phyloP scores from a whole-genome alignment of 2,797 vertebrate species.

The Hippopotamyrus pictus region DNA sequence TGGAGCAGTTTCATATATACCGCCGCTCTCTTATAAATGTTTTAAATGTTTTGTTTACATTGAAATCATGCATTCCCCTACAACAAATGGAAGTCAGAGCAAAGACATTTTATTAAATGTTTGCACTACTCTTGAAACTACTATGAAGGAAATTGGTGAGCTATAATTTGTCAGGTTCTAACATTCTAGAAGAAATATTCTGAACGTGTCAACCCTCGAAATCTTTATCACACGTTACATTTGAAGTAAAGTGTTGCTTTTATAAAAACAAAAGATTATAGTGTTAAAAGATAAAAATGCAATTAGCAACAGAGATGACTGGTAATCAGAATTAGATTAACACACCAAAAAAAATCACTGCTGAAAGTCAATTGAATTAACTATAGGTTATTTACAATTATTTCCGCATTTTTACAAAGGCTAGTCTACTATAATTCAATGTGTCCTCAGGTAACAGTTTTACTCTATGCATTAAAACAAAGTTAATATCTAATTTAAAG shows the following conservation, averaged over 20 bases:
- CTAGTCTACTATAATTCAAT: background rate
- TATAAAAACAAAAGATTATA: background rate
- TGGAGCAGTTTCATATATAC: background rate
- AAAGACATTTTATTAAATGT: background rate
- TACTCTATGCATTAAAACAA: background rate
- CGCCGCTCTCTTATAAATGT: background rate
- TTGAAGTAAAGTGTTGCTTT: background rate
- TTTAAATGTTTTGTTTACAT: background rate
- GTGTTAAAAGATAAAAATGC: background rate
- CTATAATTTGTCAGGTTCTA: background rate
- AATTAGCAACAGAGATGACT: background rate
- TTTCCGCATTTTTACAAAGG: background rate
- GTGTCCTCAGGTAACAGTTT: background rate
- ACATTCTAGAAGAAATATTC: background rate
- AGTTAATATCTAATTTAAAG: background rate
- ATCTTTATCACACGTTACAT: background rate
- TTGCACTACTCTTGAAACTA: background rate
- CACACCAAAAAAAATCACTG: background rate
- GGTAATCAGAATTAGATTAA: slow-evolving; percentile 1
- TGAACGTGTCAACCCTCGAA: background rate
- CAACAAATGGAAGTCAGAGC: background rate
- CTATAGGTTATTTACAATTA: background rate
- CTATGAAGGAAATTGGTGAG: background rate
- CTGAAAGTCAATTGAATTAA: background rate
- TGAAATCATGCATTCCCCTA: background rate